Percentiles rank a stretch among this genome's conserved stretches.
Evolutionary conservation across 2,113 vertebrate species (phyloP).

Genomic region (Neodon shergylaensis): DNA sequence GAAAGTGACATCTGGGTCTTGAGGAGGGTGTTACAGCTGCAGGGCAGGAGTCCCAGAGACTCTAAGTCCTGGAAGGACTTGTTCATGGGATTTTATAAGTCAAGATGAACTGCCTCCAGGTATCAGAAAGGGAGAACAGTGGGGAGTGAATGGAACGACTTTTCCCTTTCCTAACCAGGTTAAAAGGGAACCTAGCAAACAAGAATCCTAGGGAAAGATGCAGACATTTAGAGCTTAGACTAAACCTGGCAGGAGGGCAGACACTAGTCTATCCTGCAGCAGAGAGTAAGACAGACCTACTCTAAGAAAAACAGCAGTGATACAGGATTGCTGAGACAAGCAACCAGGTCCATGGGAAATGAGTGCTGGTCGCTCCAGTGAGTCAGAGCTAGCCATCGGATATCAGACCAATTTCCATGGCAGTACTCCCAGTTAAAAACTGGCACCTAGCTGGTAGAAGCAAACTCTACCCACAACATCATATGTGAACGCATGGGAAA

Average conservation of each 20-base stretch:
- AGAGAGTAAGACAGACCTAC: conserved; percentile 6
- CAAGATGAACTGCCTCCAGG: conserved; percentile 41
- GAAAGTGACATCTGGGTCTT: conserved; percentile 36
- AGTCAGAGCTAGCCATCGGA: conserved; percentile 1
- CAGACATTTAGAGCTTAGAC: conserved; percentile 31
- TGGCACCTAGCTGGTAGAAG: conserved; percentile 4
- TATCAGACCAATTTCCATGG: neutral
- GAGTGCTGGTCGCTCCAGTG: neutral
- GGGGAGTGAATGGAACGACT: neutral
- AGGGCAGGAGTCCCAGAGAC: conserved; percentile 27
- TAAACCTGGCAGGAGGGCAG: conserved; percentile 29
- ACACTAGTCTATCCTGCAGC: conserved; percentile 30
- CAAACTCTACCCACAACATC: conserved; percentile 15
- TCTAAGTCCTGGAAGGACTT: conserved; percentile 19
- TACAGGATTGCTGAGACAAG: neutral
- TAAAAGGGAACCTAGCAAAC: neutral
- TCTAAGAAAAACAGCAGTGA: conserved; percentile 29
- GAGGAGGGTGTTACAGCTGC: conserved; percentile 55
- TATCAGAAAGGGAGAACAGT: conserved; percentile 38
- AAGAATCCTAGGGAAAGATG: conserved; percentile 39
- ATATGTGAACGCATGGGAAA: neutral
- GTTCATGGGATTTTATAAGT: neutral
- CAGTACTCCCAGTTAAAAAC: conserved; percentile 14
- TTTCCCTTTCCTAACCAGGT: conserved; percentile 45
- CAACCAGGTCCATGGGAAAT: neutral